Base-by-base conservation (phyloP, 2,113 vertebrate species). In the Pholis gunnellus region DNA sequence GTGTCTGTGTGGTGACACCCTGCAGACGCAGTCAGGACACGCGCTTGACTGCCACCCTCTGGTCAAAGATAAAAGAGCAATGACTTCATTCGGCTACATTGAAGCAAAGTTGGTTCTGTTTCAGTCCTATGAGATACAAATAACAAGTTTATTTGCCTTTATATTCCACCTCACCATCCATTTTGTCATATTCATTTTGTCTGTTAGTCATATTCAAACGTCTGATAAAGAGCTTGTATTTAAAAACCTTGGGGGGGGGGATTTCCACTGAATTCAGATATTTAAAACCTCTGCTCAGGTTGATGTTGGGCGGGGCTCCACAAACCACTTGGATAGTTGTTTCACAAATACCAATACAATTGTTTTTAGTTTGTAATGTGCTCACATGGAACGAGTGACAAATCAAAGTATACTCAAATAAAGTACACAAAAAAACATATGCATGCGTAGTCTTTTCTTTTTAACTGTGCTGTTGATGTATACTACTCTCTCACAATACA, bases 11-110 rank as follows among this genome's bases (percentile, higher is more conserved):
- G 60, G 25, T 25, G 64, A 48, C 66, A 72, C 69, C 27, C 36
- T 34, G 57, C 46, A 79, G 61, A 72, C 9, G 6, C 42, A 0
- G 48, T 59, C 42, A 48, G 0, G 18, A 78, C 38, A 1, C 13
- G 22, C 82, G 9, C 83, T 60, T 70, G 70, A 72, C 88, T 88
- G 93, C 92, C 93, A 3, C 71, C 89, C 9, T 25, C 78, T 90
- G 93, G 90, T 81, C 48, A 75, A 6, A 75, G 8, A 64, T 57
- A 50, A 44, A 86, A 64, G 27, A 36, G 34, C 80, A 84, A 36
- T 15, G n/a, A 61, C 56, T 56, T 5, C 14, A 60, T 65, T 10
- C 57, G 14, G n/a, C 64, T 27, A 34, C 42, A 42, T 20, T 46
- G 29, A 75, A 7, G 54, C 0, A 54, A 20, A 4, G 14, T 8